Conservation (phyloP, 2,113 vertebrate species). For the Carollia perspicillata region DNA sequence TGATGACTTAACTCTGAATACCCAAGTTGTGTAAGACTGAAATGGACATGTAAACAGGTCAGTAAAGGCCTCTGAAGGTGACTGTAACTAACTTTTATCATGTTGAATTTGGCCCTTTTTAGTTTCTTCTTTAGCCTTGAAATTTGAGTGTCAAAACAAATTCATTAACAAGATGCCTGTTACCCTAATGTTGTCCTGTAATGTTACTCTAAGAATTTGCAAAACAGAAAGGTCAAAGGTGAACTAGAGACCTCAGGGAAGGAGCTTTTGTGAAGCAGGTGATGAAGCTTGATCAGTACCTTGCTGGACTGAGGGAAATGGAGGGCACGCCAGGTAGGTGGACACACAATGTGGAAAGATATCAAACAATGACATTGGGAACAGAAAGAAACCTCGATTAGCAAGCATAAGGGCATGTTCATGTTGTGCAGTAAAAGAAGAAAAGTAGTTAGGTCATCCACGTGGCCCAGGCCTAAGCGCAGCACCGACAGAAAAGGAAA, state of each 20-base stretch:
- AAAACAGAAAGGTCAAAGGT: neutral
- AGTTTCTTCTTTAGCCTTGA: neutral
- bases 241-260: neutral
- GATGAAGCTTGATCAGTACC: neutral
- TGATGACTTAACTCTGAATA: neutral
- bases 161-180: neutral
- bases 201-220: neutral
- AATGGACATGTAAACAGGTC: neutral
- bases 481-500: neutral
- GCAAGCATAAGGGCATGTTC: neutral
- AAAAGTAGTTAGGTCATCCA: neutral
- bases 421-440: neutral
- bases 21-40: neutral
- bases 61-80: neutral
- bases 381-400: neutral
- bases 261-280: neutral
- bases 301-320: neutral
- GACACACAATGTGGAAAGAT: neutral
- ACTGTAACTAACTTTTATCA: neutral
- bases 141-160: neutral
- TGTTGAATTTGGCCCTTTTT: neutral
- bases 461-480: neutral
- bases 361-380: neutral
- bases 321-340: neutral
- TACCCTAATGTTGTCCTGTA: neutral